Conservation (phyloP, 1,140 invertebrate species). For the Pseudomyrmex pallidus region DNA sequence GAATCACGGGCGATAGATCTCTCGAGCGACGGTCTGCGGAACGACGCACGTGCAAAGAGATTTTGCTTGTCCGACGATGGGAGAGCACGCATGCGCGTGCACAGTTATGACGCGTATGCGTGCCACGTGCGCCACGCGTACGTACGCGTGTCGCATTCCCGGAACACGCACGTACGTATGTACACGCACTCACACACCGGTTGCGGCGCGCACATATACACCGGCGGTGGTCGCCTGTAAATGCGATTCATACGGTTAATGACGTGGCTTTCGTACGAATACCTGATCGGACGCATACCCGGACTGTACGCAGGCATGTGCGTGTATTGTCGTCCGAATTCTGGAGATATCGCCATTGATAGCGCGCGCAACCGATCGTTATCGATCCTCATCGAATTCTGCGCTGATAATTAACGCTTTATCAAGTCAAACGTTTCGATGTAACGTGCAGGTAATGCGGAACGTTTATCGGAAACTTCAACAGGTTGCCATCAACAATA, state of each 20-base stretch:
- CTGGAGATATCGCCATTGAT: slow-evolving; percentile 28
- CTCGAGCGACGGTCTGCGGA: background rate
- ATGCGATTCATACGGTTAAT: slow-evolving; percentile 53
- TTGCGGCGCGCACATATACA: background rate
- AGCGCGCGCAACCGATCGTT: too few relatives aligned
- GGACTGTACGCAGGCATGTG: slow-evolving; percentile 34
- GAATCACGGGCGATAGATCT: slow-evolving; percentile 38
- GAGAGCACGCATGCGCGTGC: background rate
- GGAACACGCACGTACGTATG: background rate
- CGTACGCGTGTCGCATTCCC: slow-evolving; percentile 41
- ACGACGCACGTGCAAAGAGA: slow-evolving; percentile 31
- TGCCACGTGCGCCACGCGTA: slow-evolving; percentile 12
- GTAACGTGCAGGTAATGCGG: background rate
- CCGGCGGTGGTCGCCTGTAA: slow-evolving; percentile 1
- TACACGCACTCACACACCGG: too few relatives aligned
- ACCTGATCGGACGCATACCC: slow-evolving; percentile 47
- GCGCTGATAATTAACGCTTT: slow-evolving; percentile 8
- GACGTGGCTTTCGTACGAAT: slow-evolving; percentile 59
- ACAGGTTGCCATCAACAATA: background rate
- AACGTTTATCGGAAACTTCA: slow-evolving; percentile 3
- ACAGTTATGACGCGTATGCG: slow-evolving; percentile 37
- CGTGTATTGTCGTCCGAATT: slow-evolving; percentile 15
- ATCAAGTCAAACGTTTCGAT: background rate
- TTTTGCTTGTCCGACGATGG: slow-evolving; percentile 33
- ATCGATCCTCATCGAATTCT: slow-evolving; percentile 30